Conservation (phyloP, 2,888 invertebrate genomes). For the Hirtodrosophila histrioides region DNA sequence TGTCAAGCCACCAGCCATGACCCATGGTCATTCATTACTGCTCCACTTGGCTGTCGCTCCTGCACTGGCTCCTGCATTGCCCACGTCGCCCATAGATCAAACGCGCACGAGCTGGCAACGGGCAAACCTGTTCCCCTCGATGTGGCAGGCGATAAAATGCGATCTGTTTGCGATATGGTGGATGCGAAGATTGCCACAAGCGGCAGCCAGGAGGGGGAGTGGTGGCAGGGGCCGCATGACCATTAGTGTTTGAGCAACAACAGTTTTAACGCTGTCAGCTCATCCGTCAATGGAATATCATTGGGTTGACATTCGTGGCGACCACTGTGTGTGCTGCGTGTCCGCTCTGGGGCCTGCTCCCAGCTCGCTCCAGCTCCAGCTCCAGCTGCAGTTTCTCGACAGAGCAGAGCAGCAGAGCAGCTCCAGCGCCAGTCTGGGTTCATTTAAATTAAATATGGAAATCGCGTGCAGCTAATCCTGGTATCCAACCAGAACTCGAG, state of each 20-base stretch:
- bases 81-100: conserved; percentile 72
- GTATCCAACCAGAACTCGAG: conserved; percentile 16
- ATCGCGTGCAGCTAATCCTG: conserved; percentile 81
- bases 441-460: conserved; percentile 82
- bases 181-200: conserved; percentile 34
- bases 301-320: conserved; percentile 80
- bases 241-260: conserved; percentile 81
- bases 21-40: conserved; percentile 82
- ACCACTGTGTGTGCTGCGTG: conserved; percentile 68
- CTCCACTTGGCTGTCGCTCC: conserved; percentile 69
- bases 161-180: conserved; percentile 70
- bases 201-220: neutral
- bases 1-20: conserved; percentile 70
- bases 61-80: conserved; percentile 43
- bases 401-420: neutral
- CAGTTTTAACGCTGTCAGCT: conserved; percentile 84
- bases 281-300: conserved; percentile 84
- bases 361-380: conserved; percentile 11
- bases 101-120: conserved; percentile 50
- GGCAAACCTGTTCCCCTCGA: conserved; percentile 64
- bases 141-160: conserved; percentile 74
- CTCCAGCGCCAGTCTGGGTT: conserved; percentile 40
- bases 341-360: conserved; percentile 39
- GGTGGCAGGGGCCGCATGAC: conserved; percentile 58
- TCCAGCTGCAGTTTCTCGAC: neutral